Evolutionary conservation across 1,140 invertebrate species (phyloP), one percentile per base, ranked within the genome.

Genomic region (Temnothorax curvispinosus): DNA sequence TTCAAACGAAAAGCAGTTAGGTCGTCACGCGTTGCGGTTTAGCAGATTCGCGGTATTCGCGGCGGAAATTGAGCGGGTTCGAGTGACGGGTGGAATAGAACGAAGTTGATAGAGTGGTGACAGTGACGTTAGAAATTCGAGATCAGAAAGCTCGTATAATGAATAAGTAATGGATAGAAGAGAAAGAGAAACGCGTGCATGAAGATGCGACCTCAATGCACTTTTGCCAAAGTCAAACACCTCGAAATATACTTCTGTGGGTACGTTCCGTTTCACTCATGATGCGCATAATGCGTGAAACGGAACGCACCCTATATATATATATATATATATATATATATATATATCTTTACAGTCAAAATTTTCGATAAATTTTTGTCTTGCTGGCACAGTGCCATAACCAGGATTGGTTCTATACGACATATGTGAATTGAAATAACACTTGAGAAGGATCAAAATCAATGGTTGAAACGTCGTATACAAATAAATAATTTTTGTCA

Each of bases 1-100:
- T 92, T 90, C 91, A 93, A 93, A 93, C 92, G 92, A 93, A 93
- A 93, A 92, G 92, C 90, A 93, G 92, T 93, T 93, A 93, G 92
- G 72, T 88, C 91, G 92, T 93, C 92, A 91, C 92, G 92, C 92
- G 92, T 93, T 93, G 92, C 89, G 92, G 92, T 93, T 89, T 91
- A 41, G 76, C 89, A 84, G 86, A 86, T 86, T 90, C 89, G 86
- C 76, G 62, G 86, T 58, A 85, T 88, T 62, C 75, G 85, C 78
- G 62, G 88, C 88, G 89, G 89, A 93, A 92, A 92, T 93, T 93
- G 92, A 93, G 87, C 89, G 91, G 91, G 86, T 91, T 91, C 90
- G 44, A 80, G 91, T 67, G 65, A 85, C 41, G 80, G 62, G 56
- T 64, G 21, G 15, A 78, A 87, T 67, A 84, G 81, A 71, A 71